These are phyloP conservation scores for Heliconius charithonia DNA, from an alignment of 2,888 invertebrate genomes.

Conservation along the genomic window DNA sequence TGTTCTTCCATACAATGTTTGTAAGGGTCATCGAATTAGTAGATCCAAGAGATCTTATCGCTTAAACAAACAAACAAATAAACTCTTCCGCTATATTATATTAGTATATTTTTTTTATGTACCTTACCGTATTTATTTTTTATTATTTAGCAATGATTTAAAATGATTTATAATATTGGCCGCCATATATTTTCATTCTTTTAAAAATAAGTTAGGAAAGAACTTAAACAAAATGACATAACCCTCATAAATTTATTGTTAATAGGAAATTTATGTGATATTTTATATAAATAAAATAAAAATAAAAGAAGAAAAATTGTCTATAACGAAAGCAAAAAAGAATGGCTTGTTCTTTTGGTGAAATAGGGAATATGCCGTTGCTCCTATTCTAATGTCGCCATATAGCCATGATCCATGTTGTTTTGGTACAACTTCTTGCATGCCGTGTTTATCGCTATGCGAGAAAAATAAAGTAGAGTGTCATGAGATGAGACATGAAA, in stretches of 20 bases:
- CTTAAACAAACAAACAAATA: no score
- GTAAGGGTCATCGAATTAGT: no score
- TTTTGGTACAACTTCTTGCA: constrained; percentile 56
- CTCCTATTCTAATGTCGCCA: constrained; percentile 61
- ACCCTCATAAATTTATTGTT: not conserved
- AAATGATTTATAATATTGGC: constrained; percentile 4
- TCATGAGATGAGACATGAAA: constrained; percentile 54
- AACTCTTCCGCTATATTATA: no score
- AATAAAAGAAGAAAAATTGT: constrained; percentile 35
- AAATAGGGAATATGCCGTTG: constrained; percentile 62
- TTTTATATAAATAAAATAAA: constrained; percentile 25
- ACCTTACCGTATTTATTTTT: no score
- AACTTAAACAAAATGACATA: constrained; percentile 20
- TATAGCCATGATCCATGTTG: constrained; percentile 55
- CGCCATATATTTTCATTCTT: not conserved
- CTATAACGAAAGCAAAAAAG: constrained; percentile 42
- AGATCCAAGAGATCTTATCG: no score
- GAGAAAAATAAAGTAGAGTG: constrained; percentile 56
- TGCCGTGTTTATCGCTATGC: constrained; percentile 64
- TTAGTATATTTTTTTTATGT: no score
- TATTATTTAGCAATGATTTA: no score
- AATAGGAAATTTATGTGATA: constrained; percentile 15
- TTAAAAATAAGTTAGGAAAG: not conserved
- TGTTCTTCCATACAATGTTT: no score
- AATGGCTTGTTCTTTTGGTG: constrained; percentile 67